Evolutionary conservation across 1,140 invertebrate genomes (phyloP).

Genomic region (Calliopsis andreniformis): DNA sequence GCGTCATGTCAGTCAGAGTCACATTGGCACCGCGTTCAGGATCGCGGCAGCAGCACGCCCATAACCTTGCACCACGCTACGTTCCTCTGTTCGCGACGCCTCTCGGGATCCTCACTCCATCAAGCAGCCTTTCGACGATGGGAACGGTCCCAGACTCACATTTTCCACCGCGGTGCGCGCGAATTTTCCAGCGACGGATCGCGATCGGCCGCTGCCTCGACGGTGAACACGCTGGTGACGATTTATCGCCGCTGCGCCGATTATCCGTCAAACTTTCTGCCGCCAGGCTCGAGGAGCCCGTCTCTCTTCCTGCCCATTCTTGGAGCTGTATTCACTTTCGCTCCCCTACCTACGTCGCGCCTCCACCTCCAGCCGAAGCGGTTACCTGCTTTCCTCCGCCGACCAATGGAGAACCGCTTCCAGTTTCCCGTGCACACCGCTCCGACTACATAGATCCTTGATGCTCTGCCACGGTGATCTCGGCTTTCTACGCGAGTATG

Average conservation of each 20-base stretch:
- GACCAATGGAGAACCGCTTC: slow-evolving; percentile 17
- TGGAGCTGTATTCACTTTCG: slow-evolving; percentile 80
- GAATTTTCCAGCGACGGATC: background rate
- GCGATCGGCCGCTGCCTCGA: background rate
- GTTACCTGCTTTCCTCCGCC: slow-evolving; percentile 34
- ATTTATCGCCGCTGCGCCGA: slow-evolving; percentile 15
- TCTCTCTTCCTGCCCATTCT: slow-evolving; percentile 79
- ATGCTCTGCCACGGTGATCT: background rate
- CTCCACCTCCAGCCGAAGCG: slow-evolving; percentile 51
- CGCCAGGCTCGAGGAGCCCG: slow-evolving; percentile 62
- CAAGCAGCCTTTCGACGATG: slow-evolving; percentile 4
- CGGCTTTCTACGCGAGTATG: background rate
- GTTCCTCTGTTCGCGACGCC: slow-evolving; percentile 12
- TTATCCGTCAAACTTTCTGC: slow-evolving; percentile 48
- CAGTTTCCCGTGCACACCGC: background rate
- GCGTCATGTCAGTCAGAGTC: slow-evolving; percentile 51
- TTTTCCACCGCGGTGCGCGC: background rate
- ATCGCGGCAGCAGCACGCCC: slow-evolving; percentile 41
- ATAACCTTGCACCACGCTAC: slow-evolving; percentile 50
- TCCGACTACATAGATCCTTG: slow-evolving; percentile 16
- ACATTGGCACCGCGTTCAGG: slow-evolving; percentile 43
- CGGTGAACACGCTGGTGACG: slow-evolving; percentile 11
- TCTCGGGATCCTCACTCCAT: slow-evolving; percentile 8
- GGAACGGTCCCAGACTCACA: background rate
- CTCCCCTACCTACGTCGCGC: slow-evolving; percentile 69